Base-by-base conservation (phyloP, 2,888 invertebrate species). In the Argyra leucocephala region DNA sequence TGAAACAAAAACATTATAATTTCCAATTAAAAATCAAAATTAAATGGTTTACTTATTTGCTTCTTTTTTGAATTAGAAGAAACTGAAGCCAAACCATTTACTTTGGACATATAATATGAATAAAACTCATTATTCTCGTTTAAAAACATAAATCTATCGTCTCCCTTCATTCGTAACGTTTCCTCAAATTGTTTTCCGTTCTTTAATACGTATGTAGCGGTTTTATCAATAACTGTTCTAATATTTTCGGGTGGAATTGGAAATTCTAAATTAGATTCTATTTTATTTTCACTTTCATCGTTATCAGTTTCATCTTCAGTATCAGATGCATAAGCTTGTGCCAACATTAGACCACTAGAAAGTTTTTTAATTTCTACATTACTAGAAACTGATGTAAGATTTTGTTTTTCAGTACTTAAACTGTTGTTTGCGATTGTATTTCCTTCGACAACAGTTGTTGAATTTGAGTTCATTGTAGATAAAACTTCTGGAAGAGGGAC, bases 171-270 rank as follows among this genome's bases (percentile, higher is more conserved):
- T 71, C 87, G 88, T 12, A 93, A 89, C 26, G 93, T 90, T 48
- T 89, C 87, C 72, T 98, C 97, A 76, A 98, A 97, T 73, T 93
- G 91, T 65, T 88, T 86, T 0, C 98, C 99, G 80, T 97, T 97
- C 72, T 94, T 93, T 1, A 93, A 91, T 0, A 99, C 97, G 78
- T 97, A 97, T 69, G 89, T 88, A 0, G 98, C 97, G 88, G 98
- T 96, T 80, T 96, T 96, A 78, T 96, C 95, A 66, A 99, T 91
- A 10, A 98, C 91, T 22, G 90, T 84, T 74, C 90, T 88, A 1
- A 91, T 82, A 72, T 93, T 93, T 5, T 89, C 88, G 0, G 93
- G 89, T 0, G 96, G 96, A 2, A 84, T 80, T 12, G 83, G 78
- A 31, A 85, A 81, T 0, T 81, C 76, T 57, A 76, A 64, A 12